Evolutionary conservation across 2,113 vertebrate genomes (phyloP), one percentile per base, ranked within the genome.

Genomic region (Anarhynchus alexandrinus): DNA sequence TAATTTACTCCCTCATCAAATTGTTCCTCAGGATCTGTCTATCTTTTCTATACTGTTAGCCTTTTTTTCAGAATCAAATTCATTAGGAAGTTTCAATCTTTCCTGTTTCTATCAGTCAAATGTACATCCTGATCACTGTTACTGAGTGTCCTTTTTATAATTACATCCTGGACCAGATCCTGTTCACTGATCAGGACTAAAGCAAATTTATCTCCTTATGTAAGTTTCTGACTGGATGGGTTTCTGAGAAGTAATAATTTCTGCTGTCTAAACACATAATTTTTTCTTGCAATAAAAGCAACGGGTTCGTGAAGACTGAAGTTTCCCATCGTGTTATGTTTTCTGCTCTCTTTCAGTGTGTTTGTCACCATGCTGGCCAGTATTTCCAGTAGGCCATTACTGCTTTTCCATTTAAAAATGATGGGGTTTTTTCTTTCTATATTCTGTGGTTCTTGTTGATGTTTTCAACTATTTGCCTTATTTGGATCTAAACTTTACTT

Each of bases 361-460:
- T 65, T 51, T 78, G 26, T 82, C 29, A 58, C 20, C 3, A 29
- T 36, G 26, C 17, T 11, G 54, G 19, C 30, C 36, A 49, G 9
- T 40, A 59, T 67, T 86, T 87, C 47, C 55, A 29, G 21, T 54
- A 62, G 8, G 52, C 8, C 4, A 52, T 34, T 82, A 27, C 4
- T 16, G 21, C 25, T 72, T 5, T 67, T 54, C 20, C 5, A n/a
- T 58, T 83, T 84, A 2, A 83, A 86, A 80, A 67, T 58, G 0
- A 42, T 1, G 0, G 1, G 2, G 0, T 3, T 59, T 67, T 66
- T 64, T 32, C 10, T 16, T 15, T 16, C 14, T 18, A 23, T 45
- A 67, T 71, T 54, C 9, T 79, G 11, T 38, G 3, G 4, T 57
- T 52, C 34, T 51, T 85, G 5, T 27, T 59, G 10, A 9, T n/a